Percentiles rank a stretch among this genome's conserved stretches.
phyloP scores from a whole-genome alignment of 2,113 vertebrate genomes.

The Syrrhaptes paradoxus region DNA sequence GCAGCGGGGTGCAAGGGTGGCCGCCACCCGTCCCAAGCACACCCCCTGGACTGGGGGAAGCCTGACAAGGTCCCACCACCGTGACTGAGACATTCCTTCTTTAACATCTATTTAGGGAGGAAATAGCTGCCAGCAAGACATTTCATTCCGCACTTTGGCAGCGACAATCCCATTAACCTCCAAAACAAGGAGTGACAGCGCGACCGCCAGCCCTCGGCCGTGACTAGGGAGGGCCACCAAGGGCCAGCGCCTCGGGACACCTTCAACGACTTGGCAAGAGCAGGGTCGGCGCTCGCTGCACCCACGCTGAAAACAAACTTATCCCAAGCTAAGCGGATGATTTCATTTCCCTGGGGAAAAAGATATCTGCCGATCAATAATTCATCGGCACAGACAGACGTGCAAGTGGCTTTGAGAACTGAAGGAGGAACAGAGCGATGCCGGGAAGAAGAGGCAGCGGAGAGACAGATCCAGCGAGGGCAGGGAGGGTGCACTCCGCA shows the following conservation, averaged over 20 bases:
- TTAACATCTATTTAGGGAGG: neutral
- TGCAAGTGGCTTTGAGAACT: slow-evolving; percentile 27
- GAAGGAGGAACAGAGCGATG: neutral
- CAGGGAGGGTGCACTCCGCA: neutral
- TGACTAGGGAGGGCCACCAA: neutral
- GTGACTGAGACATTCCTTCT: neutral
- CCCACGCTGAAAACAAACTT: neutral
- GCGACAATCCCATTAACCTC: neutral
- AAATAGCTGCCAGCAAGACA: neutral
- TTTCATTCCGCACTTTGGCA: neutral
- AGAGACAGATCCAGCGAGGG: neutral
- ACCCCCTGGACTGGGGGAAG: neutral
- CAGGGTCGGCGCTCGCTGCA: neutral
- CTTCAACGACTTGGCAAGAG: neutral
- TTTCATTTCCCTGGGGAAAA: neutral
- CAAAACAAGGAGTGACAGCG: neutral
- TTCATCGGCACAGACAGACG: neutral
- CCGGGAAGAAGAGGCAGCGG: neutral
- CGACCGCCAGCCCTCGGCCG: neutral
- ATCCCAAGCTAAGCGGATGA: neutral
- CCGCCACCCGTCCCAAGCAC: neutral
- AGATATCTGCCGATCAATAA: neutral
- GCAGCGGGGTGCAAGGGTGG: neutral
- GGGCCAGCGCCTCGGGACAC: neutral
- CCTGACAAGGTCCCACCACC: neutral